Base-by-base conservation (phyloP, 2,113 vertebrate genomes). In the Gobiocypris rarus region DNA sequence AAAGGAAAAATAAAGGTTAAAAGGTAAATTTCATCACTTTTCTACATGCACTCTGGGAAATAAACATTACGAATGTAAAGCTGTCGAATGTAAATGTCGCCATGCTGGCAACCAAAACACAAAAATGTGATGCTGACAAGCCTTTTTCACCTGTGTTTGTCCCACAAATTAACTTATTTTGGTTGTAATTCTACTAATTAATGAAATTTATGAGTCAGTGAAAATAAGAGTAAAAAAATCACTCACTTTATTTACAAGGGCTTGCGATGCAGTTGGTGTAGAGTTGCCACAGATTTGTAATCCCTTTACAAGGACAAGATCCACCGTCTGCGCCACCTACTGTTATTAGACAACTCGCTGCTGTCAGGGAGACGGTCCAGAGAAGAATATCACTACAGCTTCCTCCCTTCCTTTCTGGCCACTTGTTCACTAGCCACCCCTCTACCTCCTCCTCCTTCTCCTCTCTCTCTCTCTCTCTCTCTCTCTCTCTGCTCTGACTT, bases 321-420 rank as follows among this genome's bases (percentile, higher is more conserved):
- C 90, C 48, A 54, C 85, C 75, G 22, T 73, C 85, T 90, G 89
- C 90, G 89, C 93, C 93, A 94, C 93, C 94, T 93, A 91, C 93
- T 93, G 93, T 91, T 90, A 90, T 87, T 86, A 90, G 87, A 76
- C 86, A 86, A 82, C 71, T 31, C 75, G 83, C 83, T 85, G 86
- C 73, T 85, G 85, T 86, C 67, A 17, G 58, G 38, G 28, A 73
- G 63, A 83, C 22, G 65, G 31, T 75, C 48, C 65, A 52, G 41
- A 82, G 75, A 31, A 88, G 84, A 75, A 50, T 74, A 83, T 81
- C 48, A 78, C 61, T 43, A 80, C 45, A 70, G 71, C 86, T 83
- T 78, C 61, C 28, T 71, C 67, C 76, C 65, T 71, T 75, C 76
- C 65, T 86, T 69, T 58, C n/a, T 87, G 83, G n/a, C 43, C 50